Base-by-base conservation (phyloP, 2,888 invertebrate genomes). In the Drosophila sordidula region DNA sequence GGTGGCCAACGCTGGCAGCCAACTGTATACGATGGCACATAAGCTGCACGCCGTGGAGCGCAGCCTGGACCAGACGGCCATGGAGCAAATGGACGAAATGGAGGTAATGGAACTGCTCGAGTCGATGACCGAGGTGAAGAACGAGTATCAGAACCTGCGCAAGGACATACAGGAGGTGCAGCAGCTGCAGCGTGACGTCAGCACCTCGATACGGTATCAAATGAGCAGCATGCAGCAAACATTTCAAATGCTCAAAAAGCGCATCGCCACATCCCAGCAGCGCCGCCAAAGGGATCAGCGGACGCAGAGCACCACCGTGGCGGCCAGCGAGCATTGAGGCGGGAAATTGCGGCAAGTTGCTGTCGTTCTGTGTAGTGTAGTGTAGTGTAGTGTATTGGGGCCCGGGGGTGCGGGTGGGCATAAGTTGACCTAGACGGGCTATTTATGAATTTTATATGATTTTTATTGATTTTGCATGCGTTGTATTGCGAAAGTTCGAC, bases 121-220 rank as follows among this genome's bases (percentile, higher is more conserved):
- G 89, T 95, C 96, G 22, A 96, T 97, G 70, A 95, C 95, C 12
- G 95, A 95, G 93, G 95, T 95, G 73, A 95, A 95, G 80, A 95
- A 95, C 71, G 96, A 96, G 91, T 97, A 96, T 92, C 95, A 95
- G 91, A 95, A 95, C 87, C 93, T 97, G 57, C 94, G 96, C 36
- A 95, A 95, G 89, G 96, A 97, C 92, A 94, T 97, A 84, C 94
- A 95, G 81, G 96, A 96, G 89, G 96, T 96, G 75, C 96, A 96
- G 90, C 95, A 96, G 72, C 92, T 96, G 82, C 96, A 96, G 92
- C 94, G 95, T 77, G 96, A 97, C 92, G 94, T 96, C 80, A 95
- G 96, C 38, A 94, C 94, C 67, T 94, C 96, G n/a, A 94, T 96
- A 71, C 95, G 95, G 76, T 93, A 94, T 66, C 96, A 96, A 91